Percentiles rank a stretch among this genome's conserved stretches.
These are phyloP conservation scores for Neosilurus mollespiculum DNA, from an alignment of 2,797 vertebrate species.

Conservation along the genomic window DNA sequence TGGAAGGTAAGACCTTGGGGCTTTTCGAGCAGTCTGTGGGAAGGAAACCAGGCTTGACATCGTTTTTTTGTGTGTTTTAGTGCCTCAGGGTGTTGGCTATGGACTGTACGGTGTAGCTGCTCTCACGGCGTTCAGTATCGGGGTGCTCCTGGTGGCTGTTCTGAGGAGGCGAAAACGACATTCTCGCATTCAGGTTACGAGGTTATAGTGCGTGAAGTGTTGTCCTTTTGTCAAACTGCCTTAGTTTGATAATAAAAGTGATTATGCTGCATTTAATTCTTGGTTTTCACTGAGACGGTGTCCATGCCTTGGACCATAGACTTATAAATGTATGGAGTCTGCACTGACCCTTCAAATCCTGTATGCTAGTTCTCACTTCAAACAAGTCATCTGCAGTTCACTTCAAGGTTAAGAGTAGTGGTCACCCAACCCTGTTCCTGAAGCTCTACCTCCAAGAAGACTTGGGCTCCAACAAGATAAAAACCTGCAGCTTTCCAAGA, in stretches of 20 bases:
- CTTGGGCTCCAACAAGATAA: too few relatives aligned
- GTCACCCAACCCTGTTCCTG: too few relatives aligned
- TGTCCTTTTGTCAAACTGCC: background rate
- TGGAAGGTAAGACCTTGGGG: conserved; percentile 19
- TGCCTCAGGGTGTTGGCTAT: background rate
- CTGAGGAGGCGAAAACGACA: background rate
- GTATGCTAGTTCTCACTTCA: background rate
- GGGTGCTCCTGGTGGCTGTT: conserved; percentile 36
- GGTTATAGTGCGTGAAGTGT: conserved; percentile 23
- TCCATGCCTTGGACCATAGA: background rate
- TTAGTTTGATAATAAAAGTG: background rate
- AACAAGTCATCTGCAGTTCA: background rate
- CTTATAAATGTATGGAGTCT: background rate
- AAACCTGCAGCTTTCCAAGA: too few relatives aligned
- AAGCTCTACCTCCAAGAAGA: too few relatives aligned
- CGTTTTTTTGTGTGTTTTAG: conserved; percentile 8
- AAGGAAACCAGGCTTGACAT: background rate
- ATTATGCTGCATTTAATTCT: background rate
- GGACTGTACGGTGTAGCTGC: conserved; percentile 33
- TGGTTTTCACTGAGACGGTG: background rate
- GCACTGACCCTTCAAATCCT: background rate
- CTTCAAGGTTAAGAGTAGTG: background rate
- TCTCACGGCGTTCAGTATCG: conserved; percentile 8
- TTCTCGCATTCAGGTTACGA: conserved; percentile 21
- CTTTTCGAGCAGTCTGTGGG: background rate